Evolutionary conservation across 2,113 vertebrate genomes (phyloP).

Genomic region (Okapia johnstoni): DNA sequence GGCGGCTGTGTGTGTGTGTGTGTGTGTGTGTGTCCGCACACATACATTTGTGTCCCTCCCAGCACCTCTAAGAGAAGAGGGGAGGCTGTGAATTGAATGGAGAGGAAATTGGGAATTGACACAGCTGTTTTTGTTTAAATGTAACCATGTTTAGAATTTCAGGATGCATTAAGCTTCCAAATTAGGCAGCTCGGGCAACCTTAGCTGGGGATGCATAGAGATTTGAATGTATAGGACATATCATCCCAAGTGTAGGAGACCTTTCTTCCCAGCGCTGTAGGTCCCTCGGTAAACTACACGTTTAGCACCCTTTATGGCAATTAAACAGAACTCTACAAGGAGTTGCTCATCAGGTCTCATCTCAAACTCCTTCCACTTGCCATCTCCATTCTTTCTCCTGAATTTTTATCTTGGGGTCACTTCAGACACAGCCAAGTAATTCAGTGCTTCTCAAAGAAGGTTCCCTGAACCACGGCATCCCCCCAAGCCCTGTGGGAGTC

Average conservation of each 20-base stretch:
- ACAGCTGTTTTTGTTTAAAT: conserved; percentile 56
- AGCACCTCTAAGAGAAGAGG: not conserved
- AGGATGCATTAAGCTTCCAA: conserved; percentile 38
- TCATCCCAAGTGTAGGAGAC: not conserved
- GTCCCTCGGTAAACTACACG: not conserved
- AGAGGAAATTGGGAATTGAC: conserved; percentile 58
- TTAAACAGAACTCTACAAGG: not conserved
- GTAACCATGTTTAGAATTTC: conserved; percentile 44
- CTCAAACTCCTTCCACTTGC: not conserved
- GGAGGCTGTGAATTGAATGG: conserved; percentile 58
- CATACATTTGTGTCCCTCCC: not conserved
- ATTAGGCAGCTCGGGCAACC: not conserved
- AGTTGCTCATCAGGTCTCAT: not conserved
- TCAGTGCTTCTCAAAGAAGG: not conserved
- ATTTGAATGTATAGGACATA: not conserved
- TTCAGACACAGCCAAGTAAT: not conserved
- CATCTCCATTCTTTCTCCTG: not conserved
- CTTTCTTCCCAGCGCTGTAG: too few relatives aligned
- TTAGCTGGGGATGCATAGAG: not conserved
- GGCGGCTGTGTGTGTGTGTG: not conserved
- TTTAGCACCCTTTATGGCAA: not conserved
- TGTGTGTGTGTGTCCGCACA: not conserved
- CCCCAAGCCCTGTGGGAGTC: fast-evolving
- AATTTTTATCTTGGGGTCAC: not conserved
- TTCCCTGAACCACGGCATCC: not conserved